A percentile compares a stretch with the other conserved stretches of the same genome.
phyloP scores from a whole-genome alignment of 2,797 vertebrate genomes.

The Arrhamphus sclerolepis region DNA sequence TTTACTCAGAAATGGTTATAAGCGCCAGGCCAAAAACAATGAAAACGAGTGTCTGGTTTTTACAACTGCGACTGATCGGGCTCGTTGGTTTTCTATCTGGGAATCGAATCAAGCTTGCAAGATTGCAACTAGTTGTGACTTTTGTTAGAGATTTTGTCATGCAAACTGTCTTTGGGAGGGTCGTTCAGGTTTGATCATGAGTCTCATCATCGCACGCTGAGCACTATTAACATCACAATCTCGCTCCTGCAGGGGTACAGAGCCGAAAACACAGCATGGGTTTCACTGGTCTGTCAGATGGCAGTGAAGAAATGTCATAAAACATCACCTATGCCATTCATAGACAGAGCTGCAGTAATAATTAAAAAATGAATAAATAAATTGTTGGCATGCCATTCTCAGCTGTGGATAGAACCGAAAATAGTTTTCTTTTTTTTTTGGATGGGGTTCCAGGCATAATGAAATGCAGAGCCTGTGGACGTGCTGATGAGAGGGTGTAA shows the following conservation, averaged over 20 bases:
- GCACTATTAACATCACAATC: conserved; percentile 80
- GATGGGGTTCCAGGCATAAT: conserved; percentile 23
- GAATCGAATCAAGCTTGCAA: conserved; percentile 24
- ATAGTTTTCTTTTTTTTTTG: conserved; percentile 11
- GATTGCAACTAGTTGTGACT: conserved; percentile 65
- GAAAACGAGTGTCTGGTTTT: background rate
- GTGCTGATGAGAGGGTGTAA: conserved; percentile 54
- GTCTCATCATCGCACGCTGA: conserved; percentile 75
- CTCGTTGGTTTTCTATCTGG: conserved; percentile 22
- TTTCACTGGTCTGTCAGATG: background rate
- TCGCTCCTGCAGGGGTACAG: conserved; percentile 34
- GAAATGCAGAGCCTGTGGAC: conserved; percentile 30
- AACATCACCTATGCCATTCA: background rate
- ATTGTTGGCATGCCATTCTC: conserved; percentile 14
- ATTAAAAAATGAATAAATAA: too few relatives aligned
- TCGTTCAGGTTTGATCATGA: conserved; percentile 67
- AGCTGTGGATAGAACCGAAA: conserved; percentile 26
- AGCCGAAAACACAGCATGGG: conserved; percentile 4
- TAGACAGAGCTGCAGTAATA: background rate
- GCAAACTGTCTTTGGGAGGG: conserved; percentile 63
- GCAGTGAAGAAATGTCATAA: background rate
- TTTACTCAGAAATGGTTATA: conserved; percentile 24
- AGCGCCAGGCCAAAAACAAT: background rate
- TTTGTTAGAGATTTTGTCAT: conserved; percentile 69
- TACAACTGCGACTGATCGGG: background rate